These are phyloP conservation scores for Pimephales promelas DNA, from an alignment of 2,113 vertebrate species.

Conservation along the genomic window DNA sequence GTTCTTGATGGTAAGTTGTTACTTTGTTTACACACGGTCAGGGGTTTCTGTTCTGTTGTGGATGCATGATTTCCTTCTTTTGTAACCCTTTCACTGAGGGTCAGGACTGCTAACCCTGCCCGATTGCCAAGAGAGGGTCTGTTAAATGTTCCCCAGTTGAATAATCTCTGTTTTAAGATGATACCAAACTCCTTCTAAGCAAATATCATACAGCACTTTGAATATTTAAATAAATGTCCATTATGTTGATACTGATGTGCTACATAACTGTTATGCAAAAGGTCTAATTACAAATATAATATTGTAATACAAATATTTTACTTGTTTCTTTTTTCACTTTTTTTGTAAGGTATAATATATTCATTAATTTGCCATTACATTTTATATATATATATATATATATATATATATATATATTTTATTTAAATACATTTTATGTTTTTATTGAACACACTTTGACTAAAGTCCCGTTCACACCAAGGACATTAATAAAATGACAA, in stretches of 20 bases:
- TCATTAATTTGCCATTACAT: not conserved
- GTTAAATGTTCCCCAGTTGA: not conserved
- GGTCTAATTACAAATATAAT: not conserved
- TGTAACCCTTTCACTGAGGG: not conserved
- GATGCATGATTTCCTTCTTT: not conserved
- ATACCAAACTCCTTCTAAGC: not conserved
- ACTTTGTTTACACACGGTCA: conserved; percentile 27
- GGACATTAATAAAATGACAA: no score
- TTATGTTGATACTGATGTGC: not conserved
- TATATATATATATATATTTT: not conserved
- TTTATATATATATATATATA: not conserved
- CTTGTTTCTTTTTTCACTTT: not conserved
- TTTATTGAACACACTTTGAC: not conserved
- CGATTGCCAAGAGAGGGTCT: not conserved
- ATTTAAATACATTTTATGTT: not conserved
- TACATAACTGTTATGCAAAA: not conserved
- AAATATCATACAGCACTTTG: conserved; percentile 17
- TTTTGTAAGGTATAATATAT: not conserved
- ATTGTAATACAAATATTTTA: not conserved
- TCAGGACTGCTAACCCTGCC: not conserved
- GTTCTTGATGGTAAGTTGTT: not conserved
- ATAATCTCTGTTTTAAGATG: not conserved
- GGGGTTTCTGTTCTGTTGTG: not conserved
- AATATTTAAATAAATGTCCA: conserved; percentile 8
- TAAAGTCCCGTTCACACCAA: no score